Percentiles rank a stretch among this genome's conserved stretches.
These are phyloP conservation scores for Procambarus virginalis DNA, from an alignment of 1,140 invertebrate species.

Conservation along the genomic window DNA sequence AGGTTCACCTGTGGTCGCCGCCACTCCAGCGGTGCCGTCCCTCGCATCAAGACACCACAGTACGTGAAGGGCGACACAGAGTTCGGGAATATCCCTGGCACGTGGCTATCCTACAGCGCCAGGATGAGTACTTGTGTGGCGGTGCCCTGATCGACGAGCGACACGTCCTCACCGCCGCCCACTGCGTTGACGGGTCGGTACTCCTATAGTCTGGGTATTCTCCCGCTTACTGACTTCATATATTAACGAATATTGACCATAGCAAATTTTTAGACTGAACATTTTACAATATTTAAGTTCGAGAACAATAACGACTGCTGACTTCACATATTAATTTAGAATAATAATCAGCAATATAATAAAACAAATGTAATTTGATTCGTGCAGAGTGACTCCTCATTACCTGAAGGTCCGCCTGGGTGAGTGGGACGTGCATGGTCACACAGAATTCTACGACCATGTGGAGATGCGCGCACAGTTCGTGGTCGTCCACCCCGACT, in stretches of 20 bases:
- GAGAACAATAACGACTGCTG: no score
- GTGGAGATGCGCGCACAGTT: slow-evolving; percentile 88
- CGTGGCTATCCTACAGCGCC: slow-evolving; percentile 88
- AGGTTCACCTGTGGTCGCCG: slow-evolving; percentile 26
- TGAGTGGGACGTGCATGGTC: slow-evolving; percentile 96
- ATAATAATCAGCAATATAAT: no score
- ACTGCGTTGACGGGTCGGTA: slow-evolving; percentile 88
- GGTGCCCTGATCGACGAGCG: slow-evolving; percentile 88
- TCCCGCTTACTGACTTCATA: no score
- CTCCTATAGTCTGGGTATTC: background rate
- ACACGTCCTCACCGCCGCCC: slow-evolving; percentile 90
- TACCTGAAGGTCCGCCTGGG: slow-evolving; percentile 90
- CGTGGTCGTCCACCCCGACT: slow-evolving; percentile 91
- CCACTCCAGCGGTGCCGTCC: slow-evolving; percentile 13
- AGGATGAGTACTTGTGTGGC: slow-evolving; percentile 91
- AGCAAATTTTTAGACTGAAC: no score
- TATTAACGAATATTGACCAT: no score
- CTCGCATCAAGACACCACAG: slow-evolving; percentile 17
- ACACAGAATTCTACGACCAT: slow-evolving; percentile 94
- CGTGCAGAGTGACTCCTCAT: slow-evolving; percentile 75
- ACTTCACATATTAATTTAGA: no score
- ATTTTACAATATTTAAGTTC: no score
- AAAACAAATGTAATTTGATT: no score
- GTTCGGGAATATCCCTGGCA: slow-evolving; percentile 89
- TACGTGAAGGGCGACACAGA: slow-evolving; percentile 30